Base-by-base conservation (phyloP, 1,140 invertebrate genomes). In the Glossosoma conforme region DNA sequence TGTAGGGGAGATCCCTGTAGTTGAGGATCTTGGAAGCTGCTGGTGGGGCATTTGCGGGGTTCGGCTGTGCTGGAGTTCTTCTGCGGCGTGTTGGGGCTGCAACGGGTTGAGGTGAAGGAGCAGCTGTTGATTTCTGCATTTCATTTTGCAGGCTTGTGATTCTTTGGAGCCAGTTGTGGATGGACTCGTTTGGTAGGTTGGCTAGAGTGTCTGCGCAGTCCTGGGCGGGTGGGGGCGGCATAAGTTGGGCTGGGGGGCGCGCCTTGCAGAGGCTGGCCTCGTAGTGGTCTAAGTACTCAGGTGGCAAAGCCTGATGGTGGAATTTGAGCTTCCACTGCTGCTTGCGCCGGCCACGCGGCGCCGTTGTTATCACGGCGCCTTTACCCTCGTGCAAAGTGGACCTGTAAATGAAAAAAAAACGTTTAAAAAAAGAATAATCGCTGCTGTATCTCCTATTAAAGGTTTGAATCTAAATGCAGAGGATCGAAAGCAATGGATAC, bases 1-100 rank as follows among this genome's bases (percentile, higher is more conserved):
- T 91, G 65, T 91, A 92, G 0, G 89, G 89, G 2, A 91, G 69
- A 60, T 91, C 87, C n/a, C 85, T 80, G 59, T 87, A 89, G 40
- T 85, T 85, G 46, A 88, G 68, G 10, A 80, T 70, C 58, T 72
- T 73, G 40, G 69, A 69, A 3, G 67, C 76, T 0, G 79, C 70
- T 21, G 76, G 73, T 58, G 67, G 44, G 51, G 69, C 24, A 60
- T 59, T 22, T 64, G 57, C 38, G 65, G 61, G 33, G 2, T 25
- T 46, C 21, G 47, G 28, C 65, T 61, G 17, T 14, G 36, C 30
- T n/a, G 44, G 42, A 38, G 64, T 19, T 48, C 42, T 54, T 1
- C 41, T 43, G 9, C 33, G 35, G 8, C 51, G 38, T 10, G 47
- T 19, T 40, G 62, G 65, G 51, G 57, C 22, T 13, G 59, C 22